phyloP scores from a whole-genome alignment of 2,888 invertebrate species.

The Lottia gigantea region DNA sequence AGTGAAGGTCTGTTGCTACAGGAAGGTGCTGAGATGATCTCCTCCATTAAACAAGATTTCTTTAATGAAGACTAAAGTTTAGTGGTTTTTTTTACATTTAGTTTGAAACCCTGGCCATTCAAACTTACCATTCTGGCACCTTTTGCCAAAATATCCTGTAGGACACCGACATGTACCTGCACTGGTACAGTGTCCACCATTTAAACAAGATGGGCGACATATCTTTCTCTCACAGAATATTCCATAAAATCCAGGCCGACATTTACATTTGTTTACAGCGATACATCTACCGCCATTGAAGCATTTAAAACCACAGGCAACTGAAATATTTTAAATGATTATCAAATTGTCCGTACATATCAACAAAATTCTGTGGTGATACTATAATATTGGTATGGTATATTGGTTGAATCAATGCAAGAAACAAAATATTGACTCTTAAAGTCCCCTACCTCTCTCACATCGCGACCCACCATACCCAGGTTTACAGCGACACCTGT shows the following conservation, averaged over 20 bases:
- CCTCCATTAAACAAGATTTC: too few relatives aligned
- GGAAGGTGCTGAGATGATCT: too few relatives aligned
- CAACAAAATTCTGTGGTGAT: too few relatives aligned
- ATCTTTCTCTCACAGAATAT: constrained; percentile 33
- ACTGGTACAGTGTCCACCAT: constrained; percentile 29
- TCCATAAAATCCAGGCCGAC: constrained; percentile 33
- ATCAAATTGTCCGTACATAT: too few relatives aligned
- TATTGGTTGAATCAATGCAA: too few relatives aligned
- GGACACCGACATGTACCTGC: constrained; percentile 38
- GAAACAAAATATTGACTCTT: too few relatives aligned
- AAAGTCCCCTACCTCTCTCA: constrained; percentile 25
- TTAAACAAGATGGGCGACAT: constrained; percentile 36
- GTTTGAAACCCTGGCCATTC: background rate
- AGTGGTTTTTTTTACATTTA: too few relatives aligned
- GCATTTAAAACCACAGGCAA: constrained; percentile 34
- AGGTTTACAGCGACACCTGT: constrained; percentile 35
- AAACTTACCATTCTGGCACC: constrained; percentile 36
- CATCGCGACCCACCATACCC: constrained; percentile 38
- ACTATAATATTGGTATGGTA: too few relatives aligned
- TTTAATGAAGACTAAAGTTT: too few relatives aligned
- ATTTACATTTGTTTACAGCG: constrained; percentile 34
- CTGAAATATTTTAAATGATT: constrained; percentile 22
- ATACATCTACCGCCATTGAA: constrained; percentile 37
- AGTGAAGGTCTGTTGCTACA: too few relatives aligned
- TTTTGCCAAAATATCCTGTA: constrained; percentile 33